These are phyloP conservation scores for Etheostoma nigrum DNA, from an alignment of 2,797 vertebrate genomes.

Conservation along the genomic window DNA sequence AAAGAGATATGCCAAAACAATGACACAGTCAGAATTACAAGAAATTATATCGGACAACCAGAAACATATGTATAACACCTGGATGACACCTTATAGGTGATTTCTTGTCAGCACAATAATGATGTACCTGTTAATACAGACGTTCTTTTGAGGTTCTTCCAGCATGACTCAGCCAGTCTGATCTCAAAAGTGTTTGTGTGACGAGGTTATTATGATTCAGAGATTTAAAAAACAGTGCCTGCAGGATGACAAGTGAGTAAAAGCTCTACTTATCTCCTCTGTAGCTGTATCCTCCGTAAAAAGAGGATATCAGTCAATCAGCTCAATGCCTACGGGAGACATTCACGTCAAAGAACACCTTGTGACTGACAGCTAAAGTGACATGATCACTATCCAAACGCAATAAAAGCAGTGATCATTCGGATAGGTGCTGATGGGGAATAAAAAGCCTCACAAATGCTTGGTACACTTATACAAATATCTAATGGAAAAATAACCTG, in stretches of 20 bases:
- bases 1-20: slow-evolving; percentile 3
- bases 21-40: background rate
- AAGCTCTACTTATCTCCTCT: slow-evolving; percentile 58
- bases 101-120: slow-evolving; percentile 23
- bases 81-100: slow-evolving; percentile 29
- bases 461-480: background rate
- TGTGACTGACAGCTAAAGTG: slow-evolving; percentile 47
- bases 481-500: background rate
- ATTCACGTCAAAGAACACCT: slow-evolving; percentile 51
- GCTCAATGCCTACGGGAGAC: slow-evolving; percentile 54
- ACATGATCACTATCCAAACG: slow-evolving; percentile 47
- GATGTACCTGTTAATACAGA: slow-evolving; percentile 13
- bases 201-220: slow-evolving; percentile 29
- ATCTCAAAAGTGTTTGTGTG: slow-evolving; percentile 8
- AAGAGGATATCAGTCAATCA: slow-evolving; percentile 50
- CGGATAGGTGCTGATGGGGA: slow-evolving; percentile 21
- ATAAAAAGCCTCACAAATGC: slow-evolving; percentile 14
- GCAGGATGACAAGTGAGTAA: slow-evolving; percentile 40
- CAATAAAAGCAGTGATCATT: slow-evolving; percentile 31
- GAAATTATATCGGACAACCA: background rate
- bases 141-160: slow-evolving; percentile 7
- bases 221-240: slow-evolving; percentile 51
- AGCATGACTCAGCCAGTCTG: slow-evolving; percentile 35
- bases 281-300: slow-evolving; percentile 37
- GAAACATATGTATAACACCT: slow-evolving; percentile 9